Percentiles rank a stretch among this genome's conserved stretches.
Conservation (phyloP, 2,113 vertebrate genomes). For the Triplophysa siluroides region DNA sequence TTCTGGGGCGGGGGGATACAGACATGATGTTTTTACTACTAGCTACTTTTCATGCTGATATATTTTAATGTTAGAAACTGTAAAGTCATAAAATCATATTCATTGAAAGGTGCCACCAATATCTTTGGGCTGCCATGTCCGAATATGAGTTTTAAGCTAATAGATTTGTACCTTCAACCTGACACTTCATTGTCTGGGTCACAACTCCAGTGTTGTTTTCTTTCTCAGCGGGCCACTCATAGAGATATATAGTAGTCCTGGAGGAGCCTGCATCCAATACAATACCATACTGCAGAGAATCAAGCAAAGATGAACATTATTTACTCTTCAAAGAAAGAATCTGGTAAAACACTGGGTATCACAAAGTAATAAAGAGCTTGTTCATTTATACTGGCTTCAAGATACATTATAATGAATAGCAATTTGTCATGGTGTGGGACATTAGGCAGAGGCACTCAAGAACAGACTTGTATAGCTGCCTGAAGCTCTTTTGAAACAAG, state of each 20-base stretch:
- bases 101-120: neutral
- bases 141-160: neutral
- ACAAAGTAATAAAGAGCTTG: constrained; percentile 12
- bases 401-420: neutral
- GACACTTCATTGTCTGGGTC: constrained; percentile 78
- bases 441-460: constrained; percentile 17
- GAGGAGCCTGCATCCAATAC: constrained; percentile 95
- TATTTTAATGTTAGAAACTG: too few species aligned
- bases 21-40: too few species aligned
- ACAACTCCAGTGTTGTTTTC: constrained; percentile 92
- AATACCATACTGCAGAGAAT: constrained; percentile 83
- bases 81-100: neutral
- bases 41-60: too few species aligned
- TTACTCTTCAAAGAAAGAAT: neutral
- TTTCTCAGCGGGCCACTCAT: constrained; percentile 95
- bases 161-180: constrained; percentile 77
- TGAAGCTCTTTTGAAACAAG: neutral
- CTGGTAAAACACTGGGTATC: neutral
- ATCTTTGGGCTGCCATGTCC: neutral
- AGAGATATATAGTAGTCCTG: constrained; percentile 87
- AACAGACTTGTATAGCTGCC: constrained; percentile 8
- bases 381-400: constrained; percentile 1
- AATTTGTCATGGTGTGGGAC: neutral
- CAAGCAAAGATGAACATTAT: neutral
- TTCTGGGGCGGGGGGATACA: too few species aligned